Base-by-base conservation (phyloP, 2,797 vertebrate species). In the Numenius phaeopus region DNA sequence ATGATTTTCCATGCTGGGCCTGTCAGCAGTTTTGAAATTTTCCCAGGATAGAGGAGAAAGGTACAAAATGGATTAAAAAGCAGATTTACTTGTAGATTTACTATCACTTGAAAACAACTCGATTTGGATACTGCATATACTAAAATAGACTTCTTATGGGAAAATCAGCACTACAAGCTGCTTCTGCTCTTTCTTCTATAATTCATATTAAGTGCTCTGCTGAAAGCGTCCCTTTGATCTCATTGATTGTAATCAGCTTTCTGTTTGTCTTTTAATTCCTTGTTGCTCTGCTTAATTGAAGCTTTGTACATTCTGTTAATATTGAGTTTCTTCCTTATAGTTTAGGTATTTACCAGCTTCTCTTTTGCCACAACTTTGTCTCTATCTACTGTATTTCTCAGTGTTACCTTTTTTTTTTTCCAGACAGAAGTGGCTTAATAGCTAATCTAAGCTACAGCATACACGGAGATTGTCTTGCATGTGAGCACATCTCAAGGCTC, bases 21-120 rank as follows among this genome's bases (percentile, higher is more conserved):
- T 88, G 94, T 96, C 95, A 97, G 94, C 94, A 95, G 19, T 84
- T 95, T 80, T 94, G 71, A 94, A 50, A 46, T 87, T 96, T 96
- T 94, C 92, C 79, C 89, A 94, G 54, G n/a, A 47, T 47, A 76
- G 66, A 64, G 24, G 16, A 81, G n/a, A 62, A 88, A 76, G n/a
- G 6, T 85, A 46, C 26, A 91, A 82, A 90, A 50, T 44, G 11
- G n/a, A 71, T 88, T 46, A 87, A 50, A 85, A 81, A 57, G 19
- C 21, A 90, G 44, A 78, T 94, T 80, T 72, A n/a, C 52, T 46
- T 90, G 47, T 29, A 72, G 61, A 83, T 80, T 65, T 75, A 26
- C 44, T 52, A 7, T 24, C 37, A 46, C 20, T 85, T 73, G 61
- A 59, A 71, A 95, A 69, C n/a, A 69, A 4, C 12, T 70, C 18